Evolutionary conservation across 2,113 vertebrate species (phyloP).

Genomic region (Corythornis madagascariensis): DNA sequence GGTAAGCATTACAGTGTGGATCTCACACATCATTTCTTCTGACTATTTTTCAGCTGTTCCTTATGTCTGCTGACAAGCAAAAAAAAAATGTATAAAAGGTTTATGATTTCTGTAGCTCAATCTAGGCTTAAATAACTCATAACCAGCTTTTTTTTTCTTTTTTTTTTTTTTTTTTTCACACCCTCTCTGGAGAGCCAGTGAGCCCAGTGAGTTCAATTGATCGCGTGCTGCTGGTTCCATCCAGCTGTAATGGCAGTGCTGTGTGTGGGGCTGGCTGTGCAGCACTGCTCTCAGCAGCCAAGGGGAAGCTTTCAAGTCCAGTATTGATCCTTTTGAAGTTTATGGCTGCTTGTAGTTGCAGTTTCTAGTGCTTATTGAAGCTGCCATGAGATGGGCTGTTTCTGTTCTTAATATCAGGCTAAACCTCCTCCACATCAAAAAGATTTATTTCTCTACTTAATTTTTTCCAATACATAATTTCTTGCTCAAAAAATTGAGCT

Average conservation of each 20-base stretch:
- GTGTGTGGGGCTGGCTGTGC: background rate
- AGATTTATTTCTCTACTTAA: constrained; percentile 22
- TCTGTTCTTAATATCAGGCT: constrained; percentile 10
- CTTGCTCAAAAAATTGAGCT: background rate
- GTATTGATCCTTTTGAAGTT: constrained; percentile 48
- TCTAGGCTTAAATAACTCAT: background rate
- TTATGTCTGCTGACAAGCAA: background rate
- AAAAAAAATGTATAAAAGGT: background rate
- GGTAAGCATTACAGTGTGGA: background rate
- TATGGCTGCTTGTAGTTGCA: background rate
- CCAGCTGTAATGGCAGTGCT: background rate
- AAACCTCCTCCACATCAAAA: background rate
- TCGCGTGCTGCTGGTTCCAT: accelerated
- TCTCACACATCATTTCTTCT: accelerated
- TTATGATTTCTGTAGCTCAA: background rate
- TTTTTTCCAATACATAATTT: background rate
- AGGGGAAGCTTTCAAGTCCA: constrained; percentile 21
- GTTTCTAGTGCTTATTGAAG: background rate
- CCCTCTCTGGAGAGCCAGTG: background rate
- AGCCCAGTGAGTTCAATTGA: background rate
- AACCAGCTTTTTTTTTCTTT: background rate
- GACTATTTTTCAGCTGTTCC: background rate
- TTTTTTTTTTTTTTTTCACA: background rate
- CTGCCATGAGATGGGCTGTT: background rate
- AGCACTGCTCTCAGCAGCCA: background rate